Conservation (phyloP, 2,113 vertebrate species). For the Seriola aureovittata region DNA sequence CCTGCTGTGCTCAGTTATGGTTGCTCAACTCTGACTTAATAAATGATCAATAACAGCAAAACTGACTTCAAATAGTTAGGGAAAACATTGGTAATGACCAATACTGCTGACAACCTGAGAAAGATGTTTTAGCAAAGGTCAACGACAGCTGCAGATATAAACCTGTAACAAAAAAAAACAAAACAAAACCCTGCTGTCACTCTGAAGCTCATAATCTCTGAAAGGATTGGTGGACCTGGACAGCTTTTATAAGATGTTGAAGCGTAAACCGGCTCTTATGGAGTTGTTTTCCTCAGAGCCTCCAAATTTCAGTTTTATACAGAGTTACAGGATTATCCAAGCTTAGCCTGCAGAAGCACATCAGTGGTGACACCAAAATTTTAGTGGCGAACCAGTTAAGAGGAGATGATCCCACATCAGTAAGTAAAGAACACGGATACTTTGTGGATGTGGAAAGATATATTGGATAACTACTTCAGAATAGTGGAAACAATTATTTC, state of each 20-base stretch:
- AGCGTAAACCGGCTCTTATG: neutral
- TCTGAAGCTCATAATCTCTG: constrained; percentile 33
- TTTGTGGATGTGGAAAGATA: neutral
- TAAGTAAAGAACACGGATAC: constrained; percentile 23
- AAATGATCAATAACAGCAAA: neutral
- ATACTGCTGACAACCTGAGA: constrained; percentile 15
- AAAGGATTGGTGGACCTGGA: constrained; percentile 11
- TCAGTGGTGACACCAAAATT: constrained; percentile 39
- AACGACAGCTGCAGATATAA: constrained; percentile 21
- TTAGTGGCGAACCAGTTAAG: constrained; percentile 23
- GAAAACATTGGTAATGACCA: neutral
- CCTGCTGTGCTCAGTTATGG: neutral
- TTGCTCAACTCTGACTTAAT: neutral
- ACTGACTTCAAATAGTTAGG: neutral
- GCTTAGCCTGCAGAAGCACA: constrained; percentile 58
- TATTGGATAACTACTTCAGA: neutral
- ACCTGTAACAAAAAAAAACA: neutral
- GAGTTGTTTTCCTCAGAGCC: constrained; percentile 43
- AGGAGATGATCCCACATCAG: constrained; percentile 61
- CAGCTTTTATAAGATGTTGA: constrained; percentile 7
- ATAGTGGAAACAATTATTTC: neutral
- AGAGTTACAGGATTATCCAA: constrained; percentile 67
- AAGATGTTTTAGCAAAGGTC: constrained; percentile 39
- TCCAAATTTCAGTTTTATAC: constrained; percentile 36
- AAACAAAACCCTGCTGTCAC: constrained; percentile 4